A percentile compares a stretch with the other conserved stretches of the same genome.
These are phyloP conservation scores for Polypedilum vanderplanki DNA, from an alignment of 1,140 invertebrate genomes.

Conservation along the genomic window DNA sequence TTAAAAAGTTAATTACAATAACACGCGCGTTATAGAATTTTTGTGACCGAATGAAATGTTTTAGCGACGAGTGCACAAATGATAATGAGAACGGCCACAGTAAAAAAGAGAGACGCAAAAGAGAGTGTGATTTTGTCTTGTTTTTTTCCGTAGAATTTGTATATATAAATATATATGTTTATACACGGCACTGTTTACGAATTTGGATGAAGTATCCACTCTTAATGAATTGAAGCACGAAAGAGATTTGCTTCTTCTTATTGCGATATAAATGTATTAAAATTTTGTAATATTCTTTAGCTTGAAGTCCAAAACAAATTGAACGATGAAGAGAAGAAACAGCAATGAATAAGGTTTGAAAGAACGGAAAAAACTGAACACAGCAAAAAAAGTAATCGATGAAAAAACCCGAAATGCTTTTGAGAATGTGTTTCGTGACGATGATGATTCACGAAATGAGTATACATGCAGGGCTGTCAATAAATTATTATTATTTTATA, in stretches of 20 bases:
- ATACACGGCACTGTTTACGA: too few species aligned
- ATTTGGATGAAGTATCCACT: background rate
- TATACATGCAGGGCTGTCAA: background rate
- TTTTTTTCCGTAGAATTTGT: background rate
- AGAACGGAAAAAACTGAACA: background rate
- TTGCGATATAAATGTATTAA: too few species aligned
- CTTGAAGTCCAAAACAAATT: background rate
- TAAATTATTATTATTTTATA: too few species aligned
- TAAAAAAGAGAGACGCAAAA: background rate
- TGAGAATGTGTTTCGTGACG: constrained; percentile 17
- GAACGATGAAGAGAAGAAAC: background rate
- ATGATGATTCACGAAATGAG: constrained; percentile 9
- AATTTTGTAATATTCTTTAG: background rate
- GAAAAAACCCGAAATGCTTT: constrained; percentile 21
- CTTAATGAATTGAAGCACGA: background rate
- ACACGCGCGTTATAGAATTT: constrained; percentile 2
- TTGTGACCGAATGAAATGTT: constrained; percentile 1
- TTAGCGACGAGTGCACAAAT: background rate
- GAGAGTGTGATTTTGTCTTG: constrained; percentile 1
- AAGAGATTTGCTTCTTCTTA: background rate
- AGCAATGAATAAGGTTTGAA: constrained; percentile 1
- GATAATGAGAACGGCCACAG: background rate
- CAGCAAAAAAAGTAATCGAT: constrained; percentile 23
- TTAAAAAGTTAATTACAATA: constrained; percentile 2
- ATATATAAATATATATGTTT: background rate